A percentile compares a stretch with the other conserved stretches of the same genome.
Conservation (phyloP, 2,888 invertebrate species). For the Orchestes rusci region DNA sequence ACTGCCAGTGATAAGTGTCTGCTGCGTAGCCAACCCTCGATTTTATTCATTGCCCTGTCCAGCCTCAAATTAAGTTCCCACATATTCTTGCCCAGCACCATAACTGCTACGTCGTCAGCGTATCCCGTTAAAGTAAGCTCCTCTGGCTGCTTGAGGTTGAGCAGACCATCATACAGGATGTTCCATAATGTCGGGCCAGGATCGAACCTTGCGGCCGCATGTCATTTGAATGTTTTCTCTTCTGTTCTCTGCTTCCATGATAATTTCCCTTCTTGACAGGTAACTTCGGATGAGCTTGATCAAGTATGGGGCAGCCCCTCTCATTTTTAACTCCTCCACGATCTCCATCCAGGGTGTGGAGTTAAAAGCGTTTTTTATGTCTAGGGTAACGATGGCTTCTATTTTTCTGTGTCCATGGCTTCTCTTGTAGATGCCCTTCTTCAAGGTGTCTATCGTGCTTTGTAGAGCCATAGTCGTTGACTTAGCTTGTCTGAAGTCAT, state of each 20-base stretch:
- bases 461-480: neutral
- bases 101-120: too few relatives aligned
- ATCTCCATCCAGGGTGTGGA: neutral
- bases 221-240: neutral
- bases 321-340: neutral
- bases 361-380: neutral
- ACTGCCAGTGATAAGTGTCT: conserved; percentile 34
- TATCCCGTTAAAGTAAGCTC: conserved; percentile 1
- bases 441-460: neutral
- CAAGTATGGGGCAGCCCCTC: neutral
- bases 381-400: neutral
- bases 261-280: too few relatives aligned
- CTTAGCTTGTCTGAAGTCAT: neutral
- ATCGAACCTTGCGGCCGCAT: conserved; percentile 15
- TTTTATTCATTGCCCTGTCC: neutral
- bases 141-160: conserved; percentile 1
- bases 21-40: conserved; percentile 6
- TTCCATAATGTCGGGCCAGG: too few relatives aligned
- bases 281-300: neutral
- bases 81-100: too few relatives aligned
- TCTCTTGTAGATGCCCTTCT: neutral
- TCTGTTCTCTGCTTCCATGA: neutral
- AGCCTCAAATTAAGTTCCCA: too few relatives aligned
- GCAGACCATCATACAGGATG: too few relatives aligned
- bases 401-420: neutral